These are phyloP conservation scores for Dipodomys spectabilis DNA, from an alignment of 2,113 vertebrate species.

Conservation along the genomic window DNA sequence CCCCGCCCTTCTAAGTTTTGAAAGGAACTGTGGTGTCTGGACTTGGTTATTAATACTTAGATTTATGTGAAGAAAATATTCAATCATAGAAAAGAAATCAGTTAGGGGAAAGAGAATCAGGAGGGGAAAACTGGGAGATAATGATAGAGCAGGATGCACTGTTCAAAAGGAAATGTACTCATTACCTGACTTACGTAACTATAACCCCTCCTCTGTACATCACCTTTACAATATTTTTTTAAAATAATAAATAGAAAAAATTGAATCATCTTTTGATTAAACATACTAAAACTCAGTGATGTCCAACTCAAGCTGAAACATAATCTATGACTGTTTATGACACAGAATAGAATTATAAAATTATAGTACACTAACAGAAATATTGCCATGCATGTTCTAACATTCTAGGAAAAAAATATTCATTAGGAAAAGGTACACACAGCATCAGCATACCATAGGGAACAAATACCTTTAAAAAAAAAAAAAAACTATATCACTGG, in stretches of 20 bases:
- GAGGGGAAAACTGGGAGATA: too few species aligned
- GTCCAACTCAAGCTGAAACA: neutral
- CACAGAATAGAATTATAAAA: neutral
- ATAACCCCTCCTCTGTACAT: too few species aligned
- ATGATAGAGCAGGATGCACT: too few species aligned
- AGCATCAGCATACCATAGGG: neutral
- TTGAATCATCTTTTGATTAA: neutral
- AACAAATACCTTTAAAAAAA: too few species aligned
- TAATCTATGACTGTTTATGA: neutral
- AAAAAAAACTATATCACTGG: too few species aligned
- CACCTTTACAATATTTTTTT: too few species aligned
- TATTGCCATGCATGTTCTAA: neutral
- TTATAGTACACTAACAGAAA: neutral
- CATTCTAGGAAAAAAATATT: neutral
- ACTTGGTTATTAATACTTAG: neutral
- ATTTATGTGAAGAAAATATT: neutral
- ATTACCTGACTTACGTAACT: too few species aligned
- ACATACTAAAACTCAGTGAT: neutral
- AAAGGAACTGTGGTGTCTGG: neutral
- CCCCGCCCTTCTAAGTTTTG: neutral
- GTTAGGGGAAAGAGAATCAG: too few species aligned
- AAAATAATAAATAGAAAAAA: too few species aligned
- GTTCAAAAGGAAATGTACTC: too few species aligned
- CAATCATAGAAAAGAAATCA: neutral
- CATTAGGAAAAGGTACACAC: neutral